These are phyloP conservation scores for Mycteria americana DNA, from an alignment of 2,797 vertebrate species.

Conservation along the genomic window DNA sequence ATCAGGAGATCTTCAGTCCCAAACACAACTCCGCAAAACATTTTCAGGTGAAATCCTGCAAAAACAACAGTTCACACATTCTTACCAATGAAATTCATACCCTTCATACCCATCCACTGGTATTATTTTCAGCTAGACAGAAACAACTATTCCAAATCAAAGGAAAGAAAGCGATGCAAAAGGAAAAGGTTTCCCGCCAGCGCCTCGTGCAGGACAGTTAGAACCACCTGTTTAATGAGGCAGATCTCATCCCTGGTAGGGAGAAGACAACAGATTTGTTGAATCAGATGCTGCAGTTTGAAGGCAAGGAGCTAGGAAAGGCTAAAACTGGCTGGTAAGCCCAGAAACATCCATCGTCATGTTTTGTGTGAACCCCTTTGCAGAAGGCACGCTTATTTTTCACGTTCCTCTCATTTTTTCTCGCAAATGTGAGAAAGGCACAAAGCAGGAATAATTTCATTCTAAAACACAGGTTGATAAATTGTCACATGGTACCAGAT, in stretches of 20 bases:
- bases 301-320: neutral
- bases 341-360: fast-evolving
- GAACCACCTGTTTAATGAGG: neutral
- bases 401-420: neutral
- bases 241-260: neutral
- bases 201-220: neutral
- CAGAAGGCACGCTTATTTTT: fast-evolving
- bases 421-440: neutral
- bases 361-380: neutral
- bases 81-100: neutral
- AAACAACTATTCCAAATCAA: neutral
- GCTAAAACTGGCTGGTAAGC: neutral
- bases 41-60: neutral
- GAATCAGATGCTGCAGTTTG: neutral
- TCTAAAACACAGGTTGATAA: neutral
- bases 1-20: neutral
- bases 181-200: neutral
- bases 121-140: neutral
- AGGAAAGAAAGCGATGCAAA: neutral
- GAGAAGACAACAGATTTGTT: neutral
- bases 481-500: neutral
- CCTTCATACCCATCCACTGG: neutral
- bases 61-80: neutral
- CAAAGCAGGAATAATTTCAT: neutral
- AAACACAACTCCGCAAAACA: neutral